Evolutionary conservation across 1,140 invertebrate genomes (phyloP), one percentile per base, ranked within the genome.

Genomic region (Sipha flava): DNA sequence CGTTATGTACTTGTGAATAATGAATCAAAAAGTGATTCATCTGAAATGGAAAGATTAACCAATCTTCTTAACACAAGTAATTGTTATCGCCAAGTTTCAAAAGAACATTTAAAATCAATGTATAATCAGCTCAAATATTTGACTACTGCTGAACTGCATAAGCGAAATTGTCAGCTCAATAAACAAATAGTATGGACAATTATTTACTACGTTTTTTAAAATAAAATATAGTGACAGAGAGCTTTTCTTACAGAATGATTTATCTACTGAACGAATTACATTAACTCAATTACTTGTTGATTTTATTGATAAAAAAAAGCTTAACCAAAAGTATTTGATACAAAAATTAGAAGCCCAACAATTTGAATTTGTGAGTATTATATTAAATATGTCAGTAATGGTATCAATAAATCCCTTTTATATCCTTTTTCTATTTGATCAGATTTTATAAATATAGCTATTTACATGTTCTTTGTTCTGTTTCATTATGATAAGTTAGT

Each of bases 101-200:
- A 77, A 57, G 73, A 77, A 77, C 73, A 77, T 23, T 77, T 59
- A 12, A 77, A 77, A 16, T 77, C 34, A 4, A 77, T 77, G 52
- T 77, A 77, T n/a, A 77, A 77, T 77, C 73, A 77, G 7, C 73
- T 77, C 14, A 77, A 77, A 29, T 77, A 59, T 59, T 77, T 77
- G 43, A 77, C 73, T 6, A 23, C 31, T 57, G 21, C 16, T 23
- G 72, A 77, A 40, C 57, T 77, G 26, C 29, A 77, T 40, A 77
- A 57, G 5, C 72, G 43, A 54, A 45, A 43, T 16, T 57, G n/a
- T 37, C 72, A 77, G 21, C 47, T 54, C 26, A 57, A 57, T 43
- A 77, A 77, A 40, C 72, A 77, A 54, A 57, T 77, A 54, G 72
- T 77, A 29, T 16, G 52, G 45, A 12, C 21, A 68, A 68, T 18